Percentiles rank a stretch among this genome's conserved stretches.
These are phyloP conservation scores for Teleogryllus occipitalis DNA, from an alignment of 1,140 invertebrate species.

Conservation along the genomic window DNA sequence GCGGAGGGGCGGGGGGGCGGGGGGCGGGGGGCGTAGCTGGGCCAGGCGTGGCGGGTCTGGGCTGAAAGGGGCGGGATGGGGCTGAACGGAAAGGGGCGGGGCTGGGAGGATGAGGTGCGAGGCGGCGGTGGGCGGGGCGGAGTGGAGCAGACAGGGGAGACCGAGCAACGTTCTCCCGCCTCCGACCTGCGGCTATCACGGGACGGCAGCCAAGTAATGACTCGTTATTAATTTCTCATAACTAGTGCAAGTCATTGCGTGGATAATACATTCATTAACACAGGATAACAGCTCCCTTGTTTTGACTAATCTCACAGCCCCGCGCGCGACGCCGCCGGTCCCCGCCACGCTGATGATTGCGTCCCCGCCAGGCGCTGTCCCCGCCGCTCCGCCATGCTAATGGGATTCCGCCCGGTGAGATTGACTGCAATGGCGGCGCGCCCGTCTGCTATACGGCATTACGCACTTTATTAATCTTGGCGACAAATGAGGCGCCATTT, in stretches of 20 bases:
- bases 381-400: neutral
- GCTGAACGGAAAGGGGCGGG: too few relatives aligned
- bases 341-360: too few relatives aligned
- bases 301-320: neutral
- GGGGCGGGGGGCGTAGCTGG: too few relatives aligned
- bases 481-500: neutral
- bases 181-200: neutral
- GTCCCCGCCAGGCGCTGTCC: neutral
- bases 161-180: too few relatives aligned
- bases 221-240: neutral
- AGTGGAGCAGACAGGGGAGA: too few relatives aligned
- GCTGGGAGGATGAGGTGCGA: too few relatives aligned
- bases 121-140: too few relatives aligned
- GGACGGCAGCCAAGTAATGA: neutral
- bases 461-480: neutral
- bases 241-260: neutral
- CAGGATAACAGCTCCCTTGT: neutral
- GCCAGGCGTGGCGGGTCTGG: too few relatives aligned
- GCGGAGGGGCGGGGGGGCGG: too few relatives aligned
- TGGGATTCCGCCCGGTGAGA: neutral
- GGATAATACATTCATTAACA: conserved; percentile 1
- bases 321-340: neutral
- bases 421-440: neutral
- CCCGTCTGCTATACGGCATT: neutral
- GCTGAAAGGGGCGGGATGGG: too few relatives aligned